Base-by-base conservation (phyloP, 2,797 vertebrate species). In the Heteromormyrus szaboi region DNA sequence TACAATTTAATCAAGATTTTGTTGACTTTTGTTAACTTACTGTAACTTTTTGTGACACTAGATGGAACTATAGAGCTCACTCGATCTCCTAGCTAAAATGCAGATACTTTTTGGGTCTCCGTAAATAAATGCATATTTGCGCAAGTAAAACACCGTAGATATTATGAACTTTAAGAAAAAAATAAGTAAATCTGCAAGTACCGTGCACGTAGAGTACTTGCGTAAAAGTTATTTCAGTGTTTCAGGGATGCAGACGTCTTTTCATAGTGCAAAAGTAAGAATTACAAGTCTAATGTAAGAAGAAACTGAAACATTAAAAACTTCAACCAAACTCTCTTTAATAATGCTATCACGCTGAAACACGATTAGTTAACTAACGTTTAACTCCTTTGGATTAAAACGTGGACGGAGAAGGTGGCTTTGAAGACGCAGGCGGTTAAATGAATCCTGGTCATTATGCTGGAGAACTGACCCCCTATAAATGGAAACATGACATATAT, bases 361-460 rank as follows among this genome's bases (percentile, higher is more conserved):
- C 33, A 44, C 33, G 0, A 79, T 79, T 79, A 14, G 65, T 68
- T 33, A 33, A 68, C 29, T 68, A 68, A 68, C 62, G 3, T 68
- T 68, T 33, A 68, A 68, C 65, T 5, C 65, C 8, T 4, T 14
- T 68, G 25, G 65, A 33, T 33, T 68, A 68, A 68, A 14, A 68
- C 11, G 4, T 68, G 91, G 41, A 97, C 89, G 29, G 97, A 94
- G 92, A 97, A 97, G 37, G 91, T 76, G 0, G 95, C 96, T 94
- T 97, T 97, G 91, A 96, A 93, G 88, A 97, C 11, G 65, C 96
- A 96, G 87, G 96, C 96, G 1, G 94, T 93, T 89, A 93, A 93
- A 25, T 97, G 96, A 37, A 95, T 96, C 93, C 94, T 96, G 0
- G 92, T 95, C 92, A 97, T 89, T 95, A 97, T 96, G 44, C 87